Conservation (phyloP, 53 echinoderm and acorn worm species). For the Hippasteria phrygiana region DNA sequence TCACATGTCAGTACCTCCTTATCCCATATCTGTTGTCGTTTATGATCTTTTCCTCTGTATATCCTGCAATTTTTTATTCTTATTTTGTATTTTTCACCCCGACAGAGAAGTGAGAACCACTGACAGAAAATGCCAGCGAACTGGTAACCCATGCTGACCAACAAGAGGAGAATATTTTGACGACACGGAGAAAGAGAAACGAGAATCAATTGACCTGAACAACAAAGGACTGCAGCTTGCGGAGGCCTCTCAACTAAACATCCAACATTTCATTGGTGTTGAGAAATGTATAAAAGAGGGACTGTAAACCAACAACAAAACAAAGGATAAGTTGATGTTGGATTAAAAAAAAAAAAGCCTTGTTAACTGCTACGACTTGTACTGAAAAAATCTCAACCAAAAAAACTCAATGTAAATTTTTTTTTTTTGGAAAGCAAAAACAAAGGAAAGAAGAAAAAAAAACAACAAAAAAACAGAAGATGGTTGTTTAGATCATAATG, state of each 20-base stretch:
- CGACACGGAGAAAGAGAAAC: neutral
- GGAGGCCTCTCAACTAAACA: too few relatives aligned
- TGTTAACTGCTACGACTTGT: slow-evolving; percentile 30
- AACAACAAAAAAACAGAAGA: neutral
- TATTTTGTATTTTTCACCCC: neutral
- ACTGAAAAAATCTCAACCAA: neutral
- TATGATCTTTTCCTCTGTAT: too few relatives aligned
- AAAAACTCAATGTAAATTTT: slow-evolving; percentile 34
- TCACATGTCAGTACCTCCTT: too few relatives aligned
- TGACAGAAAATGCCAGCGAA: neutral
- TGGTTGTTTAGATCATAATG: slow-evolving; percentile 27
- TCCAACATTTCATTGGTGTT: neutral
- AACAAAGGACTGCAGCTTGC: slow-evolving; percentile 15
- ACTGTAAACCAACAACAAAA: neutral
- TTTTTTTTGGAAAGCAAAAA: slow-evolving; percentile 23
- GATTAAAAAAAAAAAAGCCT: slow-evolving; percentile 5
- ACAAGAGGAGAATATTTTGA: neutral
- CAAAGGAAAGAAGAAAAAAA: neutral
- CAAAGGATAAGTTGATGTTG: neutral
- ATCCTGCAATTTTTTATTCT: neutral
- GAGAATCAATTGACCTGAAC: neutral
- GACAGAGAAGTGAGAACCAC: slow-evolving; percentile 43
- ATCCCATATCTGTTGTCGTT: too few relatives aligned
- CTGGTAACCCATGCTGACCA: neutral
- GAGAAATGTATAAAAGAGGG: neutral